Conservation (phyloP, 2,888 invertebrate genomes). For the Crepidodera aurea region DNA sequence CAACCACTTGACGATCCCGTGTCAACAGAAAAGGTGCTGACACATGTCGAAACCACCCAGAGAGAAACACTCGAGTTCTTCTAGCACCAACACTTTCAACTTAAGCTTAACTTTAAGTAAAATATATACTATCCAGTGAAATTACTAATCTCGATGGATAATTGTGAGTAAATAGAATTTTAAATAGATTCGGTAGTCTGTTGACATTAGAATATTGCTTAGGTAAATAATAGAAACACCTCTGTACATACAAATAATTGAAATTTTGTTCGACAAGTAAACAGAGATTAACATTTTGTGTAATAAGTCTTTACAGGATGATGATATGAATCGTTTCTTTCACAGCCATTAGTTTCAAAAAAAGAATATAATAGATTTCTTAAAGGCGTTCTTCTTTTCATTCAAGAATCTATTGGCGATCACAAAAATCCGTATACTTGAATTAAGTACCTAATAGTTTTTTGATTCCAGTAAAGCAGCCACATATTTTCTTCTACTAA, state of each 20-base stretch:
- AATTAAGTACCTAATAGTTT: no score
- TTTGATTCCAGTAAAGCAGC: no score
- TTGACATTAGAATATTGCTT: slow-evolving; percentile 36
- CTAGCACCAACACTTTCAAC: slow-evolving; percentile 19
- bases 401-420: no score
- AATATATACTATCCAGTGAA: slow-evolving; percentile 33
- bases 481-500: no score
- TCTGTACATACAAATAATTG: not conserved
- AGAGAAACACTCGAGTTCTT: slow-evolving; percentile 36
- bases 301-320: not conserved
- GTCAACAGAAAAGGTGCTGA: slow-evolving; percentile 48
- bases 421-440: no score
- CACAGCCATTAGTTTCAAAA: no score
- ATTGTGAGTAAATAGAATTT: slow-evolving; percentile 42
- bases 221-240: slow-evolving; percentile 6
- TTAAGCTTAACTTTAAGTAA: slow-evolving; percentile 30
- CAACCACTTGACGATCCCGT: slow-evolving; percentile 39
- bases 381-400: no score
- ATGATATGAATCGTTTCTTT: not conserved
- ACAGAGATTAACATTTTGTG: slow-evolving; percentile 20
- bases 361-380: no score
- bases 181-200: slow-evolving; percentile 47
- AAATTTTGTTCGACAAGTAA: slow-evolving; percentile 11
- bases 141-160: slow-evolving; percentile 43
- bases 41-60: slow-evolving; percentile 48